Evolutionary conservation across 2,797 vertebrate species (phyloP), one percentile per base, ranked within the genome.

Genomic region (Lagodon rhomboides): DNA sequence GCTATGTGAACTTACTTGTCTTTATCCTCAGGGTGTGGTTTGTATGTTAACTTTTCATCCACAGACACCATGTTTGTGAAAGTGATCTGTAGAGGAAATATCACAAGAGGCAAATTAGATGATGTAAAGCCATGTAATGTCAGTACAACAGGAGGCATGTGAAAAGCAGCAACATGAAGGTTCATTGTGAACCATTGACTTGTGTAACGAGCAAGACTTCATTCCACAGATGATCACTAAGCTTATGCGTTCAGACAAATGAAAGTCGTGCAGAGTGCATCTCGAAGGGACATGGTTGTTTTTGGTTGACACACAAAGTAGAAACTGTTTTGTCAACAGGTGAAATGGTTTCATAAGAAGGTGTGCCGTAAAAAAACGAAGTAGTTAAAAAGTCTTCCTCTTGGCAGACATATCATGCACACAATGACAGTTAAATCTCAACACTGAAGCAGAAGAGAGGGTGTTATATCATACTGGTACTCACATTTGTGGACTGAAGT

Each of bases 21-120:
- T 84, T 96, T 91, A 69, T 99, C 94, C 6, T 97, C 95, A 66
- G 98, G 97, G 75, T 99, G 98, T n/a, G 98, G 98, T 87, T 96
- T 97, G 89, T 99, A 99, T 12, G 95, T 95, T 17, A 99, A 95
- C 85, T 93, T 96, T 91, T 99, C 98, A 80, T 99, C 98, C 68
- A 99, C 98, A 0, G 98, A 99, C 54, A 99, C 97, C 78, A 99
- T 89, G 85, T 99, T 99, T 85, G 98, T 99, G 89, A 97, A 97
- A 1, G 97, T 98, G 91, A 99, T 98, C 98, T 99, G 88, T 0
- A 55, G 73, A 87, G 64, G n/a, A 53, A 75, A 67, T 43, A 60
- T 10, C 56, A 77, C 0, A 53, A 77, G 49, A 87, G 10, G 74
- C 3, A 23, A 7, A 84, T 67, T 34, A 73, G 3, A 18, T 55